Base-by-base conservation (phyloP, 2,888 invertebrate genomes). In the Drosophila lacicola region DNA sequence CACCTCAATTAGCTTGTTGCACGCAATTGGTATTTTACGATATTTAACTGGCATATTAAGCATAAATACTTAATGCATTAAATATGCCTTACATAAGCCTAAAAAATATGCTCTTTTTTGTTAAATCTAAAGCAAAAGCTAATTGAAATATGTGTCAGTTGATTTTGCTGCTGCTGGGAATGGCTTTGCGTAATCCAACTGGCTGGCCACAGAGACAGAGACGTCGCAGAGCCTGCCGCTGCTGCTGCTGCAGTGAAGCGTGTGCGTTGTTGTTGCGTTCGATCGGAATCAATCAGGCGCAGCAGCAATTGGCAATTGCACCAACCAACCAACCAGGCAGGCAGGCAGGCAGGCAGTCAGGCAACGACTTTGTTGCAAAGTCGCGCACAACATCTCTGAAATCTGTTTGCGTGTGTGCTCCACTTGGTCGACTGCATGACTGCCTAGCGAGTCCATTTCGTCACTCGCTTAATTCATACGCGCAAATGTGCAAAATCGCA, bases 201-300 rank as follows among this genome's bases (percentile, higher is more conserved):
- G 8, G 29, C 8, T 8, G 29, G 8, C 29, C 29, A 8, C 8
- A 41, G 47, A 42, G 58, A 8, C 8, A 41, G 47, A 42, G 58
- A 39, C 61, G 61, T 61, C 51, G 45, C 8, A 29, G 29, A 29
- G 29, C 29, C 63, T 10, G 49, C 63, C 36, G 55, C 51, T 53
- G 57, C 17, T 11, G 51, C 21, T 13, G 29, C 29, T 29, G 54
- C 57, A 61, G 55, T 55, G 70, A 49, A 70, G 69, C 70, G 61
- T 70, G 47, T 70, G 64, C 60, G 78, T 66, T 70, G 70, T 50
- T 42, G 57, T 72, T 75, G 70, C 69, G 81, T 86, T 85, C 83
- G 80, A 83, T 83, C 69, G 83, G 88, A 89, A 88, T 85, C 86
- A 89, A 85, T 88, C 89, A 85, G 82, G 88, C 85, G 69, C 58